Conservation (phyloP, 2,888 invertebrate genomes). For the Rutpela maculata region DNA sequence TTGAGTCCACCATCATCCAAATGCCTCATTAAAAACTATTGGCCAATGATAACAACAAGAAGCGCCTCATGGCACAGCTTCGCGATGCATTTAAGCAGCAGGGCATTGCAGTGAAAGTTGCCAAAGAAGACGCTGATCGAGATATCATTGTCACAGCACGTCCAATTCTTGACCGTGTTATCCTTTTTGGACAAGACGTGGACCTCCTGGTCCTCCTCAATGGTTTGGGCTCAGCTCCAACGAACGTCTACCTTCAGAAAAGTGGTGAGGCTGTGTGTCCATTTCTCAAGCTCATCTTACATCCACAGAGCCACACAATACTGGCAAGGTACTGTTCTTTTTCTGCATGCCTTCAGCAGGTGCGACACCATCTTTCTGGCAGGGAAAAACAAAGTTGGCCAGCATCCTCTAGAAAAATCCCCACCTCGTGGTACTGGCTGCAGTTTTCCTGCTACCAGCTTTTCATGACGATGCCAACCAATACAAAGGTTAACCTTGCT, state of each 20-base stretch:
- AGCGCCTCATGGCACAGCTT: background rate
- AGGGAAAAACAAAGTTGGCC: background rate
- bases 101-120: no score
- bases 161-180: background rate
- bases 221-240: no score
- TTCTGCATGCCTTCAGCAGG: background rate
- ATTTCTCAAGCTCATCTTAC: no score
- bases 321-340: background rate
- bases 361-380: constrained; percentile 1
- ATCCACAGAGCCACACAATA: background rate
- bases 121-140: background rate
- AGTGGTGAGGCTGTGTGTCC: background rate
- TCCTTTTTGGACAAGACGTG: background rate
- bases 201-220: background rate
- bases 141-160: background rate
- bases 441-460: background rate
- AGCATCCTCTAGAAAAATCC: background rate
- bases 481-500: no score
- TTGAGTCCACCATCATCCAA: background rate
- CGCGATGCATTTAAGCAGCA: background rate
- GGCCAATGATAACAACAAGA: background rate
- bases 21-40: background rate
- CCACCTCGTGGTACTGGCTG: constrained; percentile 9
- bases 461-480: background rate
- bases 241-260: no score